A percentile compares a stretch with the other conserved stretches of the same genome.
phyloP scores from a whole-genome alignment of 2,113 vertebrate species.

The Okapia johnstoni region DNA sequence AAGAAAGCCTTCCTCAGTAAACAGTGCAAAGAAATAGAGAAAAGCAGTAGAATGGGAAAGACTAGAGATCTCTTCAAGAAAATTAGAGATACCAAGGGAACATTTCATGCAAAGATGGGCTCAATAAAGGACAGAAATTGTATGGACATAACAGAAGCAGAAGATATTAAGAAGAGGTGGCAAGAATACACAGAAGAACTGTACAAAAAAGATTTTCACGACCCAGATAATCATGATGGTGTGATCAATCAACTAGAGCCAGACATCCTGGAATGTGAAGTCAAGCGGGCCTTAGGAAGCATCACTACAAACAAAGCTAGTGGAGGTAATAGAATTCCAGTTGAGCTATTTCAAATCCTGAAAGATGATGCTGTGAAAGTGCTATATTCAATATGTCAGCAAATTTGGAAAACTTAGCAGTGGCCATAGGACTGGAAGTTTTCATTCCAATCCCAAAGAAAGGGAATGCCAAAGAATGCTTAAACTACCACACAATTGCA shows the following conservation, averaged over 20 bases:
- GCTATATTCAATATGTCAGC: neutral
- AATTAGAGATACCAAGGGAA: neutral
- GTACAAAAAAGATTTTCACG: neutral
- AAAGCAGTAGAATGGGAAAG: neutral
- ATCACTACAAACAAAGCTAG: neutral
- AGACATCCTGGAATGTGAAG: neutral
- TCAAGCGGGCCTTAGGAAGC: neutral
- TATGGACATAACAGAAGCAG: neutral
- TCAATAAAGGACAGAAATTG: neutral
- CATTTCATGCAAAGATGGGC: neutral
- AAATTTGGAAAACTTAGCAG: neutral
- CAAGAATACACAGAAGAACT: neutral
- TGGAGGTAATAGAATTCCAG: neutral
- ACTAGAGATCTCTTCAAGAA: neutral
- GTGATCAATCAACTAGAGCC: neutral
- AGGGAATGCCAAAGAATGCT: neutral
- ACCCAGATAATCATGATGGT: neutral
- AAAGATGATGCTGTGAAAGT: neutral
- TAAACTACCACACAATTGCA: neutral
- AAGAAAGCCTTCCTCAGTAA: neutral
- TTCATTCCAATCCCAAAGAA: neutral
- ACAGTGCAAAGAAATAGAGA: neutral
- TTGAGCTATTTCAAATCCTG: neutral
- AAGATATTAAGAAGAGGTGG: neutral
- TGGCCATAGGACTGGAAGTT: neutral